Evolutionary conservation across 2,113 vertebrate genomes (phyloP).

Genomic region (Scomber scombrus): DNA sequence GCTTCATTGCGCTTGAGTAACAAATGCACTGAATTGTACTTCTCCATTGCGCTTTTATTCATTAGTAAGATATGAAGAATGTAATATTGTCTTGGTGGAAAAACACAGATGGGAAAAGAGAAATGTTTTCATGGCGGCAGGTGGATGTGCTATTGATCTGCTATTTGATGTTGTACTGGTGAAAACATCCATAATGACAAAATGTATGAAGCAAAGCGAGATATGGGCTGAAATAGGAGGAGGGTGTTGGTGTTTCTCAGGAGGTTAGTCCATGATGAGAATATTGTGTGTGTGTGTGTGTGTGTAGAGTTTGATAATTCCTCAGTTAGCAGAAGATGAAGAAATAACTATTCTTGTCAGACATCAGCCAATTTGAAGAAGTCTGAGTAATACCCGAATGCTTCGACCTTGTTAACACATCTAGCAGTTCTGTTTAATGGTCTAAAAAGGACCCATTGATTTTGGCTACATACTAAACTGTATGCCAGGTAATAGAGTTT

Average conservation of each 20-base stretch:
- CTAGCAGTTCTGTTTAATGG: slow-evolving; percentile 37
- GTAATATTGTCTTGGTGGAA: background rate
- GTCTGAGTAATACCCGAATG: background rate
- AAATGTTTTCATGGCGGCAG: background rate
- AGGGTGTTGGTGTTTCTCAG: background rate
- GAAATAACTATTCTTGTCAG: background rate
- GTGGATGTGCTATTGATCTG: background rate
- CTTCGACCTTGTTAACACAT: slow-evolving; percentile 14
- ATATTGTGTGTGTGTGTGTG: too few relatives aligned
- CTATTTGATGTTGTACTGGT: background rate
- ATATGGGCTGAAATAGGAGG: background rate
- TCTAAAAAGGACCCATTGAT: slow-evolving; percentile 37
- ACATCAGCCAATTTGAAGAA: background rate
- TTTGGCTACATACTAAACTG: slow-evolving; percentile 21
- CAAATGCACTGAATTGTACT: background rate
- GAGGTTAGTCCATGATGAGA: too few relatives aligned
- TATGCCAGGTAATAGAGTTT: slow-evolving; percentile 2
- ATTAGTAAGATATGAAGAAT: background rate
- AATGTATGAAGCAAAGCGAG: background rate
- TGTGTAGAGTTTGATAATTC: too few relatives aligned
- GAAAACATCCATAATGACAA: background rate
- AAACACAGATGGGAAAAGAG: background rate
- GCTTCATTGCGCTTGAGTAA: background rate
- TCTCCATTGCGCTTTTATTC: background rate
- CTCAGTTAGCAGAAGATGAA: background rate